phyloP scores from a whole-genome alignment of 2,113 vertebrate species.

The Caranx melampygus region DNA sequence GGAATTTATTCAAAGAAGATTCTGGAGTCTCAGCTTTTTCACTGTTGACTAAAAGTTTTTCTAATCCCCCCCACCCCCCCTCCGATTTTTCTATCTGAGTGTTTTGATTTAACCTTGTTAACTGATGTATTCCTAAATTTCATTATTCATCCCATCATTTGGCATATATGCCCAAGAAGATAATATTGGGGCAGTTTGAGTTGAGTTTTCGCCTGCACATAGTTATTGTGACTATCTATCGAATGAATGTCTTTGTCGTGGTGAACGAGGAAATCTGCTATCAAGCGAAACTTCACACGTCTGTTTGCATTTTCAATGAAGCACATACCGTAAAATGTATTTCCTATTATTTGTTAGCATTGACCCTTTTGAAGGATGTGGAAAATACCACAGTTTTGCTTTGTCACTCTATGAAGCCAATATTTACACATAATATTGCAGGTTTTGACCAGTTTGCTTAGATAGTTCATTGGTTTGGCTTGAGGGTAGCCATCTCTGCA shows the following conservation, averaged over 20 bases:
- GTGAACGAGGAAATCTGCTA: slow-evolving; percentile 32
- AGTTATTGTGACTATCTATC: slow-evolving; percentile 25
- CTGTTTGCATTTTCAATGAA: slow-evolving; percentile 51
- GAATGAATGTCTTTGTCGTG: slow-evolving; percentile 28
- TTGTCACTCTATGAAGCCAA: slow-evolving; percentile 42
- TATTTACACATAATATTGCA: slow-evolving; percentile 40
- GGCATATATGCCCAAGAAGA: slow-evolving; percentile 50
- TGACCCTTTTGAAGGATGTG: slow-evolving; percentile 39
- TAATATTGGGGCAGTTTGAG: slow-evolving; percentile 38
- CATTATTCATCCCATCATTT: slow-evolving; percentile 25
- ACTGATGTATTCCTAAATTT: slow-evolving; percentile 42
- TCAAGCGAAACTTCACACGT: slow-evolving; percentile 25
- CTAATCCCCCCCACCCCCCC: slow-evolving; percentile 47
- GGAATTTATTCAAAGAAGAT: slow-evolving; percentile 83
- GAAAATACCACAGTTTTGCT: slow-evolving; percentile 35
- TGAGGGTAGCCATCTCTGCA: slow-evolving; percentile 27
- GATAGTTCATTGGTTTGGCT: slow-evolving; percentile 36
- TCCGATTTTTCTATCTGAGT: slow-evolving; percentile 53
- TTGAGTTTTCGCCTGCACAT: slow-evolving; percentile 47
- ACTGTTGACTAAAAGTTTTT: slow-evolving; percentile 67
- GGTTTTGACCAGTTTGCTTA: slow-evolving; percentile 36
- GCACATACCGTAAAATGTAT: slow-evolving; percentile 46
- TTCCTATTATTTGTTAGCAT: slow-evolving; percentile 48
- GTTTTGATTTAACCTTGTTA: slow-evolving; percentile 63
- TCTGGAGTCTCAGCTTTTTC: slow-evolving; percentile 74